phyloP scores from a whole-genome alignment of 2,888 invertebrate species.

The Philhelius pedissequus region DNA sequence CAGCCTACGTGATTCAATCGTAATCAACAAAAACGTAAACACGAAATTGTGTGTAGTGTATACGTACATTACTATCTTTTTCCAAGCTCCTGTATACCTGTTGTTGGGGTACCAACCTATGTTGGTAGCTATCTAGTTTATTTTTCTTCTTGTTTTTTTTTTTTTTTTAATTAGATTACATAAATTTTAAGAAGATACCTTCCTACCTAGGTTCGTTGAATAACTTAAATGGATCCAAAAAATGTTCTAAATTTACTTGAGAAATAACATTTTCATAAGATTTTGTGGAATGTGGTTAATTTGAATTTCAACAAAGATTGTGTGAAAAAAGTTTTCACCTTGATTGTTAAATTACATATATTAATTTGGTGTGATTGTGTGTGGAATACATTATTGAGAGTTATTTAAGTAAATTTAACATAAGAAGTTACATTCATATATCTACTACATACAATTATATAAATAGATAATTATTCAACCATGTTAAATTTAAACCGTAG shows the following conservation, averaged over 20 bases:
- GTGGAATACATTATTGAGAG: too few species aligned
- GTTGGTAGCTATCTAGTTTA: background rate
- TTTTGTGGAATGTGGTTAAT: background rate
- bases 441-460: too few species aligned
- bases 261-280: background rate
- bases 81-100: conserved; percentile 38
- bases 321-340: too few species aligned
- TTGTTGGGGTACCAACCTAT: conserved; percentile 23
- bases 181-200: background rate
- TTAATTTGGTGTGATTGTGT: too few species aligned
- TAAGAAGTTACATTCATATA: too few species aligned
- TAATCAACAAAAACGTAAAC: conserved; percentile 62
- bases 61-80: conserved; percentile 29
- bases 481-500: too few species aligned
- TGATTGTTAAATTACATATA: too few species aligned
- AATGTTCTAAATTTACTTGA: background rate
- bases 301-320: too few species aligned
- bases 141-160: background rate
- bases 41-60: conserved; percentile 41
- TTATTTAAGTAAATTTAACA: too few species aligned
- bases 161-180: background rate
- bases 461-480: too few species aligned
- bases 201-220: too few species aligned
- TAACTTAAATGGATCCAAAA: background rate
- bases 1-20: conserved; percentile 49